Evolutionary conservation across 2,797 vertebrate genomes (phyloP).

Genomic region (Sebastes variabilis): DNA sequence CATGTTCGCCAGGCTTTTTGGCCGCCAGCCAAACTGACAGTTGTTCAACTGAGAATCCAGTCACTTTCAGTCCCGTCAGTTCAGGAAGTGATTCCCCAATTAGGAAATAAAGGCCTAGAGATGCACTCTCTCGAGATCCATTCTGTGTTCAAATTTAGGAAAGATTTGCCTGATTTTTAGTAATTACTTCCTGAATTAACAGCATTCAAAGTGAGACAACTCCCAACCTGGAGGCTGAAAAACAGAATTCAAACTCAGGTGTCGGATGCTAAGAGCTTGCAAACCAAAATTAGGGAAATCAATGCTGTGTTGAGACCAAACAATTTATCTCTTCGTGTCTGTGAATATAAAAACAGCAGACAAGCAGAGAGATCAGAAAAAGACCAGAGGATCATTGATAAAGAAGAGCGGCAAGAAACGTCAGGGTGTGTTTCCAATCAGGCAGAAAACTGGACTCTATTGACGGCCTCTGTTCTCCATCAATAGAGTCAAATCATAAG

Average conservation of each 20-base stretch:
- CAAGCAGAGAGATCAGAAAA: conserved; percentile 43
- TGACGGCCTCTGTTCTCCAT: conserved; percentile 42
- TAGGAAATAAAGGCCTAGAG: background rate
- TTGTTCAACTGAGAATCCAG: conserved; percentile 23
- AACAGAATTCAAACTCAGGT: conserved; percentile 32
- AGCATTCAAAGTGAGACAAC: conserved; percentile 39
- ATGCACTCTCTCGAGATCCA: background rate
- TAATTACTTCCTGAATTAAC: conserved; percentile 37
- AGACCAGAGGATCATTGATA: conserved; percentile 13
- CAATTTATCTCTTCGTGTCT: conserved; percentile 47
- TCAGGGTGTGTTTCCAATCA: conserved; percentile 31
- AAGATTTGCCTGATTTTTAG: background rate
- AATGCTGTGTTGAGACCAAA: conserved; percentile 20
- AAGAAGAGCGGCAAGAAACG: conserved; percentile 12
- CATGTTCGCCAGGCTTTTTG: conserved; percentile 51
- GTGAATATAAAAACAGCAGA: conserved; percentile 35
- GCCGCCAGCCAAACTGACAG: conserved; percentile 38
- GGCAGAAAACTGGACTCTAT: conserved; percentile 53
- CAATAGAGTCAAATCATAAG: conserved; percentile 59
- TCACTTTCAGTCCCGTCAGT: conserved; percentile 50
- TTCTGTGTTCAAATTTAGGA: background rate
- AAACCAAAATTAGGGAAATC: conserved; percentile 49
- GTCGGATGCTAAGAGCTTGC: conserved; percentile 30
- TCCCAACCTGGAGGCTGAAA: conserved; percentile 20
- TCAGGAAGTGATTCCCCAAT: conserved; percentile 39